Base-by-base conservation (phyloP, 2,888 invertebrate species). In the Pheosia gnoma region DNA sequence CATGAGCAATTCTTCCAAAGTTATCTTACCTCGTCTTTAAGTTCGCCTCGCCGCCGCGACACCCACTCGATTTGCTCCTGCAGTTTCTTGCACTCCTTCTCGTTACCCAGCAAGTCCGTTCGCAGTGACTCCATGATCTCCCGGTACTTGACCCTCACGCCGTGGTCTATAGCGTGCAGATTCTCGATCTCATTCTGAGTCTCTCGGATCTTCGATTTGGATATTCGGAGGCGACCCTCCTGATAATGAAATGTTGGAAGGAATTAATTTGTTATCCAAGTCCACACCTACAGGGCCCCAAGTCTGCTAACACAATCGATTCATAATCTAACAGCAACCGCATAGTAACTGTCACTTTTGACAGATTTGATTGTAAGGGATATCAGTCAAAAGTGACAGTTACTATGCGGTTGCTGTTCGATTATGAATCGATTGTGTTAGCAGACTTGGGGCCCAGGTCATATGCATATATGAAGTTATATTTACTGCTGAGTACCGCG, bases 31-130 rank as follows among this genome's bases (percentile, higher is more conserved):
- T 93, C 91, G 39, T 88, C 90, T 55, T 85, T 84, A 0, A 93
- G 74, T 65, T 93, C 93, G 0, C 88, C 93, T 0, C 93, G 76
- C 52, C 88, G 75, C 36, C 84, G 76, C 37, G 91, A 91, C 53
- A 93, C 91, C 91, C 92, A 93, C 70, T 92, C 93, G 41, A 93
- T 93, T 78, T 91, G 91, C 45, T 91, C 90, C 70, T 93, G 93
- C 8, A 93, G 80, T 60, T 85, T 86, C 78, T 85, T 88, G 74
- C 93, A 92, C 59, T 93, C 93, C 66, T 81, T 86, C 79, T 93
- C 93, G 59, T 91, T 93, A 65, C 60, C 67, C 7, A 80, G 64
- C 68, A 93, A 80, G 70, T 93, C 93, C 0, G 61, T 73, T 7
- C 87, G 82, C 47, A 93, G 80, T 0, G 87, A 81, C 25, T 90